Conservation (phyloP, 2,888 invertebrate species). For the Dynastes hyllus region DNA sequence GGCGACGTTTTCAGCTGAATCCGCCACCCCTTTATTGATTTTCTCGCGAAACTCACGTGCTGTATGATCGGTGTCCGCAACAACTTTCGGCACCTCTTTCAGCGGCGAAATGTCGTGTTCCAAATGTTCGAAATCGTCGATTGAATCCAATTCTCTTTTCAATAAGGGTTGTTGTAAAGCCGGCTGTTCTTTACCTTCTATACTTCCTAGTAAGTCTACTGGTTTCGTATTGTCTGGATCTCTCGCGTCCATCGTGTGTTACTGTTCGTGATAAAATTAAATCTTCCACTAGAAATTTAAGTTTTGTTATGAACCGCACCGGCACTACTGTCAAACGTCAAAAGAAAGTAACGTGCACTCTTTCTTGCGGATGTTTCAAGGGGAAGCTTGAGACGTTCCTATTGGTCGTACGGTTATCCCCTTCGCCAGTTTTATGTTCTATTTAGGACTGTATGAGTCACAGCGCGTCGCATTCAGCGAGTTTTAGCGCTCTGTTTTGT, state of each 20-base stretch:
- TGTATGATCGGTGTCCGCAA: conserved; percentile 47
- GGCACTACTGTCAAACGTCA: conserved; percentile 59
- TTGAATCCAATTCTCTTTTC: conserved; percentile 78
- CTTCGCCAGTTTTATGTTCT: conserved; percentile 49
- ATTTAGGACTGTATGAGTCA: conserved; percentile 54
- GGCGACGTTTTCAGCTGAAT: conserved; percentile 63
- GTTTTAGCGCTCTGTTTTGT: conserved; percentile 20
- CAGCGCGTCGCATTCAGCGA: conserved; percentile 29
- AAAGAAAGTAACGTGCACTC: conserved; percentile 50
- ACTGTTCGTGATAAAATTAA: conserved; percentile 22
- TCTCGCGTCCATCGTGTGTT: conserved; percentile 31
- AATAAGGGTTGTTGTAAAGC: conserved; percentile 44
- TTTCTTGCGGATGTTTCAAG: conserved; percentile 58
- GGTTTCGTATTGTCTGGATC: conserved; percentile 24
- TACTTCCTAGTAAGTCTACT: conserved; percentile 21
- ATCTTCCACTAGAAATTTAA: conserved; percentile 51
- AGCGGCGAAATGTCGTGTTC: conserved; percentile 75
- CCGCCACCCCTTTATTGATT: conserved; percentile 70
- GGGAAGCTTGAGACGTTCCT: conserved; percentile 52
- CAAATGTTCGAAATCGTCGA: conserved; percentile 84
- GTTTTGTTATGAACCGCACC: conserved; percentile 50
- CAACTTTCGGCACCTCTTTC: conserved; percentile 63
- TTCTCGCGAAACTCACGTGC: conserved; percentile 63
- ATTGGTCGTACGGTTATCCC: conserved; percentile 55
- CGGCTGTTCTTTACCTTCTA: conserved; percentile 24